Conservation (phyloP, 2,113 vertebrate genomes). For the Muntiacus reevesi region DNA sequence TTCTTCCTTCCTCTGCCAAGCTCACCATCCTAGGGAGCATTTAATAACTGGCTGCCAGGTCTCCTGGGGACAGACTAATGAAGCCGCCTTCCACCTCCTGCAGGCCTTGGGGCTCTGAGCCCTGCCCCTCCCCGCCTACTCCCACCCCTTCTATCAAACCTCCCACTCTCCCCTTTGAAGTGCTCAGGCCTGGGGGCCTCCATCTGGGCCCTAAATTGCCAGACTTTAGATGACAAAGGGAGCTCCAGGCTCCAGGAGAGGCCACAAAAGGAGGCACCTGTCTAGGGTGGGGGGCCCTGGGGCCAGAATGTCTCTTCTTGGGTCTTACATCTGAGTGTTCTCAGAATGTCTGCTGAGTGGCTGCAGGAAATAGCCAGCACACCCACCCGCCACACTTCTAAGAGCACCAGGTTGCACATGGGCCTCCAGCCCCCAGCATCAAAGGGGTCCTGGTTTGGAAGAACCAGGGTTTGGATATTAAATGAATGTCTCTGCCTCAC, state of each 20-base stretch:
- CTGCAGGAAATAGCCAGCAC: neutral
- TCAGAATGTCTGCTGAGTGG: neutral
- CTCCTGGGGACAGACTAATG: slow-evolving; percentile 56
- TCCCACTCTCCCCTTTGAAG: neutral
- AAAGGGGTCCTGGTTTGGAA: neutral
- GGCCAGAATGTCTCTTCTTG: neutral
- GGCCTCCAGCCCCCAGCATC: neutral
- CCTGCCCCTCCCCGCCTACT: neutral
- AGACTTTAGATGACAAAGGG: neutral
- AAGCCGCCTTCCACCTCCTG: neutral
- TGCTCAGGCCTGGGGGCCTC: neutral
- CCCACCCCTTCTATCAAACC: neutral
- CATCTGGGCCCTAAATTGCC: neutral
- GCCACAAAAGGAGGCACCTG: neutral
- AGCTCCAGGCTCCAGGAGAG: neutral
- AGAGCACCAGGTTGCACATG: neutral
- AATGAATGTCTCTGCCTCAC: neutral
- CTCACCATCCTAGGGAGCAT: neutral
- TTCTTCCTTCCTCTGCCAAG: neutral
- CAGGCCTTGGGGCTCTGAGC: neutral
- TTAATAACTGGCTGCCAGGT: slow-evolving; percentile 51
- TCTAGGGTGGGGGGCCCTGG: neutral
- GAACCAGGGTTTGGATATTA: neutral
- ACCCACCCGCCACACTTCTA: neutral
- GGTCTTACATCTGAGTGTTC: neutral